Evolutionary conservation across 2,888 invertebrate species (phyloP).

Genomic region (Dynastes grantii): DNA sequence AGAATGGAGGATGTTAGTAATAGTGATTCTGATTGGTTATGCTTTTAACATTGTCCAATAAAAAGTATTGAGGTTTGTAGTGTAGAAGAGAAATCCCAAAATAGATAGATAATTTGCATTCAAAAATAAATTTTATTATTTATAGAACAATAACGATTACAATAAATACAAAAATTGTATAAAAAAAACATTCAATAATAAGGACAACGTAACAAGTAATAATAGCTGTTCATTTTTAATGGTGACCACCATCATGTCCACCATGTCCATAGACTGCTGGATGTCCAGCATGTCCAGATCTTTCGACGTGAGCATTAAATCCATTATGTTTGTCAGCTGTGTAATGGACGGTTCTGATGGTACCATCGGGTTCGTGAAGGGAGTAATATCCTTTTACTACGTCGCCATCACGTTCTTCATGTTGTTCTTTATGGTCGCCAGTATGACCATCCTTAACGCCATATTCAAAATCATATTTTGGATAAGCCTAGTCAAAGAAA

Average conservation of each 20-base stretch:
- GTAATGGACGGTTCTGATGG: conserved; percentile 66
- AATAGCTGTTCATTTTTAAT: neutral
- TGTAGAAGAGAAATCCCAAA: too few species aligned
- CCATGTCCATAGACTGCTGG: conserved; percentile 59
- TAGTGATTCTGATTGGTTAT: too few species aligned
- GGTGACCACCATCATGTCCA: conserved; percentile 21
- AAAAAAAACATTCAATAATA: conserved; percentile 12
- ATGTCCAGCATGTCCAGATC: conserved; percentile 64
- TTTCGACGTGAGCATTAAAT: conserved; percentile 64
- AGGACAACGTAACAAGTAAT: neutral
- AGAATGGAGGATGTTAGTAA: too few species aligned
- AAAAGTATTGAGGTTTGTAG: too few species aligned
- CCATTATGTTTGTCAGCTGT: conserved; percentile 63
- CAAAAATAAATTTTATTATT: conserved; percentile 18
- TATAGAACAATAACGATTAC: conserved; percentile 15
- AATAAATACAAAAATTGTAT: conserved; percentile 14
- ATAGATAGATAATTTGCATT: neutral
- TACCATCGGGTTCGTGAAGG: conserved; percentile 67
- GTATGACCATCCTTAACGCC: conserved; percentile 68
- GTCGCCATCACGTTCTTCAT: conserved; percentile 66
- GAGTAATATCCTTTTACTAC: conserved; percentile 66
- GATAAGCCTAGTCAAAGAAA: conserved; percentile 51
- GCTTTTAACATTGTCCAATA: too few species aligned
- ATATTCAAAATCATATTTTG: conserved; percentile 65
- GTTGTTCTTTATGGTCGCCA: conserved; percentile 66